Evolutionary conservation across 2,888 invertebrate species (phyloP), one percentile per base, ranked within the genome.

Genomic region (Oscheius sp.): DNA sequence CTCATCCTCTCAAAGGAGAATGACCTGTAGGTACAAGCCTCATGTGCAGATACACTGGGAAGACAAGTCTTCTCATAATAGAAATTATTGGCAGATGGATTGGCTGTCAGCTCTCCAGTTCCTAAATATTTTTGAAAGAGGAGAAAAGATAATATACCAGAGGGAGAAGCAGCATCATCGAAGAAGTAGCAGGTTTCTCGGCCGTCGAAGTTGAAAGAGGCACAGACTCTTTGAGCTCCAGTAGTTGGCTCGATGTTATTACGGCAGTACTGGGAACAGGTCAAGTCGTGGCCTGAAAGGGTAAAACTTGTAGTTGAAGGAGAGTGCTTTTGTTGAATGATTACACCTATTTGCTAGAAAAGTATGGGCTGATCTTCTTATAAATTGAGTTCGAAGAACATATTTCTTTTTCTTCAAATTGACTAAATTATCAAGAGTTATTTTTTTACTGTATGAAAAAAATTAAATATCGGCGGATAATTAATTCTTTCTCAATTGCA

Each of bases 1-100:
- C 88, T 87, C 33, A 88, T 88, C 30, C 89, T 83, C 45, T 89
- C 89, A 80, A 89, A 89, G 8, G 88, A 87, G 79, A 85, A 85
- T n/a, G 86, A 85, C 17, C 80, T 68, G 75, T 85, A 86, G 33
- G 85, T 82, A 72, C 86, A 86, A n/a, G 85, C 85, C 70, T 86
- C 85, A 67, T 85, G 85, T 26, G 84, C 80, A 24, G 82, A 78
- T 9, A 86, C 85, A 65, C 75, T 85, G 41, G 87, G 86, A 62
- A 87, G 73, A 57, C 87, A 87, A 28, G 86, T 84, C 79, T 87
- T 87, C 76, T 87, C 86, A 69, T 86, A 87, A 75, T 86, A 87
- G 73, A 86, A 86, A 72, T 86, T 86, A 75, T 85, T 86, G 57
- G 86, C 86, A 26, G 82, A 83, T 9, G 86, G 86, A 65, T 86